Percentiles rank a stretch among this genome's conserved stretches.
Evolutionary conservation across 2,888 invertebrate genomes (phyloP).

Genomic region (Gari tellinella): DNA sequence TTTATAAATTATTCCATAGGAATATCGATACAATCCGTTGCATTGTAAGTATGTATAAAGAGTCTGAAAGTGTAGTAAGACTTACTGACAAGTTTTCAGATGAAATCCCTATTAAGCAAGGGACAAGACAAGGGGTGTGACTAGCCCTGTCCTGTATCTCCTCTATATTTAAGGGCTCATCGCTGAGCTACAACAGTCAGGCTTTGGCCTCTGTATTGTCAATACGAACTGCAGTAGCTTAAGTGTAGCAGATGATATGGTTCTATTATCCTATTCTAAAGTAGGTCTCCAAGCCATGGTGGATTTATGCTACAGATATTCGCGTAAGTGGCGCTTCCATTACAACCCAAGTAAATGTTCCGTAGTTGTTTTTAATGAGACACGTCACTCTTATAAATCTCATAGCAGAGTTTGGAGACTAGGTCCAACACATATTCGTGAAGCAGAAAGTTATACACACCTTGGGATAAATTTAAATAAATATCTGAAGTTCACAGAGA

Average conservation of each 20-base stretch:
- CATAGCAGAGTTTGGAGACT: too few species aligned
- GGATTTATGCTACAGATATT: constrained; percentile 6
- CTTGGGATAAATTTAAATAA: too few species aligned
- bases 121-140: constrained; percentile 6
- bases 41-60: background rate
- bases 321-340: background rate
- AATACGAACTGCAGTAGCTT: background rate
- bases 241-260: constrained; percentile 10
- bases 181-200: too few species aligned
- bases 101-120: background rate
- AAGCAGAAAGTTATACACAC: too few species aligned
- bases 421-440: too few species aligned
- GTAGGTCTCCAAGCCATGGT: background rate
- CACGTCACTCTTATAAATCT: too few species aligned
- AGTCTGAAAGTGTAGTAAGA: constrained; percentile 1
- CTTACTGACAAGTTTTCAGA: background rate
- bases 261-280: background rate
- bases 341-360: constrained; percentile 2
- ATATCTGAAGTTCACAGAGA: too few species aligned
- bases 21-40: too few species aligned
- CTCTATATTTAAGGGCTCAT: too few species aligned
- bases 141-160: too few species aligned
- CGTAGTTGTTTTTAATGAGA: constrained; percentile 7
- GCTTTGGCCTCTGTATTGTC: background rate
- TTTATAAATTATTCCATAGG: constrained; percentile 1